Conservation (phyloP, 2,113 vertebrate genomes). For the Xenopus laevis region DNA sequence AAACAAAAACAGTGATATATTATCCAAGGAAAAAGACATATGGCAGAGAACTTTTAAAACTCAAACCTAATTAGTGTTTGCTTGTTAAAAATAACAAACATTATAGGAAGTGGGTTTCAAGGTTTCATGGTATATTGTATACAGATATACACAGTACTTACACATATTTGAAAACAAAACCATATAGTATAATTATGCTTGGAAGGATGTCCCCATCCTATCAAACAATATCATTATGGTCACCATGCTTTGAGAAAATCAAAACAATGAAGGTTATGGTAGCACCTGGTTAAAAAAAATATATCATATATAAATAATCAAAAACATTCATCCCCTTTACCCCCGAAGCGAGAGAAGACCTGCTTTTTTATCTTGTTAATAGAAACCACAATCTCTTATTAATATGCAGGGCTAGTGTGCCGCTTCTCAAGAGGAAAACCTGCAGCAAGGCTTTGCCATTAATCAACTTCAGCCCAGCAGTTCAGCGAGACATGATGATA, state of each 20-base stretch:
- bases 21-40: too few relatives aligned
- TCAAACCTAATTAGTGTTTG: too few relatives aligned
- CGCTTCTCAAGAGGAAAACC: conserved; percentile 95
- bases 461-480: conserved; percentile 99
- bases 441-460: conserved; percentile 96
- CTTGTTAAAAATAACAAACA: too few relatives aligned
- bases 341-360: conserved; percentile 95
- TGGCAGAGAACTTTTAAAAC: too few relatives aligned
- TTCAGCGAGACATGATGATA: conserved; percentile 97
- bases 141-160: too few relatives aligned
- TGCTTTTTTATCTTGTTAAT: conserved; percentile 99
- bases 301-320: conserved; percentile 91
- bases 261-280: background rate
- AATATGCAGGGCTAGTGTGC: conserved; percentile 97
- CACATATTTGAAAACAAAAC: too few relatives aligned
- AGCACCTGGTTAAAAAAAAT: background rate
- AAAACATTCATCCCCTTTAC: conserved; percentile 91
- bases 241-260: background rate
- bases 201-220: background rate
- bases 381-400: conserved; percentile 98
- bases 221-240: background rate
- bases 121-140: too few relatives aligned
- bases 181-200: too few relatives aligned
- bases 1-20: too few relatives aligned
- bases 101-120: too few relatives aligned